A percentile compares a stretch with the other conserved stretches of the same genome.
Evolutionary conservation across 2,797 vertebrate species (phyloP).

Genomic region (Sternotherus odoratus): DNA sequence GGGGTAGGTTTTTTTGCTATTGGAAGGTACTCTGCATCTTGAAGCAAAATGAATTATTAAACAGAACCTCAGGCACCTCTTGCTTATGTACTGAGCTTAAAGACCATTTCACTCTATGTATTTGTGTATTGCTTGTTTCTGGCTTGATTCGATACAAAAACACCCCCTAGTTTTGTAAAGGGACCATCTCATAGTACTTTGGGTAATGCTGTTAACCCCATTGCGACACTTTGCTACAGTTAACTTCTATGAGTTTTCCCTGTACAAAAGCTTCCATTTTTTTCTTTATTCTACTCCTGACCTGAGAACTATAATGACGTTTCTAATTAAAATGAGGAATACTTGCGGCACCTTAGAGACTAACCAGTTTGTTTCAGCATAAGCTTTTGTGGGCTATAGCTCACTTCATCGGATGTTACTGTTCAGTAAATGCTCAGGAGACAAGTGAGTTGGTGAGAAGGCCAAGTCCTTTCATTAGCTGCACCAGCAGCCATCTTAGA

Average conservation of each 20-base stretch:
- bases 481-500: rapidly evolving
- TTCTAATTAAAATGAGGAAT: no score
- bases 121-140: neutral
- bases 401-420: no score
- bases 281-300: neutral
- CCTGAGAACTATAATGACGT: neutral
- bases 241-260: neutral
- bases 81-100: constrained; percentile 8
- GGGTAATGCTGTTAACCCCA: neutral
- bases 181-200: neutral
- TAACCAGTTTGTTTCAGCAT: no score
- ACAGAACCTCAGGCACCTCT: constrained; percentile 7
- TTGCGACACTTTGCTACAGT: neutral
- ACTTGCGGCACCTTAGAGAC: no score
- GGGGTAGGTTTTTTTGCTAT: constrained; percentile 12
- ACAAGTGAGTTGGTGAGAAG: neutral
- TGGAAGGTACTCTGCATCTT: constrained; percentile 42
- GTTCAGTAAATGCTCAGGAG: neutral
- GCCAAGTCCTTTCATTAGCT: neutral
- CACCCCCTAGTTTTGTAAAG: neutral
- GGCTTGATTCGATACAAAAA: neutral
- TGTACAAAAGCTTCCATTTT: neutral
- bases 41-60: constrained; percentile 69
- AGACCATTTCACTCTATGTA: neutral
- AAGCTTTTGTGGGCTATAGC: no score